Evolutionary conservation across 2,888 invertebrate species (phyloP), one percentile per base, ranked within the genome.

Genomic region (Enchytraeus crypticus): DNA sequence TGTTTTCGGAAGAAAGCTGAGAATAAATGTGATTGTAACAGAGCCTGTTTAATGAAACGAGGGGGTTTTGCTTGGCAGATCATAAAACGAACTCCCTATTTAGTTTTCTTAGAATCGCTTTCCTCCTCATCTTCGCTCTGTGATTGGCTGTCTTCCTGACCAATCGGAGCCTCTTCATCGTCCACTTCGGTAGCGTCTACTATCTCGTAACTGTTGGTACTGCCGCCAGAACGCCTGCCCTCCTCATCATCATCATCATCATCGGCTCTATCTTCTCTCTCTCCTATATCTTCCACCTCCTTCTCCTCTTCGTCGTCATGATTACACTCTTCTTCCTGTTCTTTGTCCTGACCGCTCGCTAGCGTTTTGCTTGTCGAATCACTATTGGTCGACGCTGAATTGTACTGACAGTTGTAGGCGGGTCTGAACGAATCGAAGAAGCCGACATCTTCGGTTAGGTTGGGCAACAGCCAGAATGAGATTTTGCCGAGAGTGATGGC

Each of bases 341-440:
- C 64, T 59, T 67, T 63, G 27, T 66, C 61, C 38, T 67, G 56
- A 64, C 32, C 61, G 60, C 46, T 0, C 30, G 30, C 46, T 30
- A 66, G 65, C n/a, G n/a, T n/a, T n/a, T n/a, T n/a, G n/a, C n/a
- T n/a, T n/a, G n/a, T n/a, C n/a, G n/a, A n/a, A n/a, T n/a, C n/a
- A n/a, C n/a, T n/a, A n/a, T n/a, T n/a, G n/a, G 38, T 46, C n/a
- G 38, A 3, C 2, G 55, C 65, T 26, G 61, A 57, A 60, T 64
- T 45, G 60, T 23, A 54, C 51, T 71, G 71, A 58, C 73, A 71
- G 66, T 70, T 88, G 80, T 95, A 96, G 0, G 95, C 82, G 2
- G 98, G 98, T 88, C 92, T 92, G 82, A 98, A 98, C 0, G 96
- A 97, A 5, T 96, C 96, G 69, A 97, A 88, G 84, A 99, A 93